These are phyloP conservation scores for fruit fly (Drosophila melanogaster) DNA, from an alignment of 1,140 invertebrate species.

Conservation along the genomic window DNA sequence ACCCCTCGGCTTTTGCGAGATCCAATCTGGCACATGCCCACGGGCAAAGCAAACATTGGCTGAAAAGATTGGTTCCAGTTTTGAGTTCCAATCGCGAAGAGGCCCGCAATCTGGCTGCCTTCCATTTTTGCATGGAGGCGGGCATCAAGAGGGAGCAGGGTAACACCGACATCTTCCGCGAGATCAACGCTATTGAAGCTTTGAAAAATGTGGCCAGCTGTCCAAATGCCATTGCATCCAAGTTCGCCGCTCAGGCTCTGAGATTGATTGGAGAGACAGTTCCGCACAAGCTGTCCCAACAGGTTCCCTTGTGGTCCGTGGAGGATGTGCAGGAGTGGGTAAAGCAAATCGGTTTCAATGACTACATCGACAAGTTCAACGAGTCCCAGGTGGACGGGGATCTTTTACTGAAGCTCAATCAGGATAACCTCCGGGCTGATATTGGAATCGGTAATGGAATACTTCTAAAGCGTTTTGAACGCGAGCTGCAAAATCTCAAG, in stretches of 20 bases:
- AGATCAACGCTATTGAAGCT: conserved; percentile 97
- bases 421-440: conserved; percentile 96
- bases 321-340: conserved; percentile 99
- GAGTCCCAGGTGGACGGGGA: conserved; percentile 99
- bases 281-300: conserved; percentile 98
- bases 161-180: conserved; percentile 96
- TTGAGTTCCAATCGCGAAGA: conserved; percentile 97
- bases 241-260: conserved; percentile 98
- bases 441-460: conserved; percentile 98
- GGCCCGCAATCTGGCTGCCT: conserved; percentile 97
- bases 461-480: conserved; percentile 94
- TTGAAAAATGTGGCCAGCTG: conserved; percentile 98
- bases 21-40: conserved; percentile 96
- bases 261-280: conserved; percentile 98
- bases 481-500: conserved; percentile 97
- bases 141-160: conserved; percentile 98
- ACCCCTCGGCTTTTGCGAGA: conserved; percentile 97
- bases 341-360: conserved; percentile 97
- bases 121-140: conserved; percentile 99
- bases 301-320: conserved; percentile 98
- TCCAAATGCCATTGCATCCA: conserved; percentile 98
- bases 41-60: conserved; percentile 98
- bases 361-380: conserved; percentile 93
- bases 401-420: conserved; percentile 95
- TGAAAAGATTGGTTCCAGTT: conserved; percentile 96